These are phyloP conservation scores for Apus apus DNA, from an alignment of 2,113 vertebrate species.

Conservation along the genomic window DNA sequence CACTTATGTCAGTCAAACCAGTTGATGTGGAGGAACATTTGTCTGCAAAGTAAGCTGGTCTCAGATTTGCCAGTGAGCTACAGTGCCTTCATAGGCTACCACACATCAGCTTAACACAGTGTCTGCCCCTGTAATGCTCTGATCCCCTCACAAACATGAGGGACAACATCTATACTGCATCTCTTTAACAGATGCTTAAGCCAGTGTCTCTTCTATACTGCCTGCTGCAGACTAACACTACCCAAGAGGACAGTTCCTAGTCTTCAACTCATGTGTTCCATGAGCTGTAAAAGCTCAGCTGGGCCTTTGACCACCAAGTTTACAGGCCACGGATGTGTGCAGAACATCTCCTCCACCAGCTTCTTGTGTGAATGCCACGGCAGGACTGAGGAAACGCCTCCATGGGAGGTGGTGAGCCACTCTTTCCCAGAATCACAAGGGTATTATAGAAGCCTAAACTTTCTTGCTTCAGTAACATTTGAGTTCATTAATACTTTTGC, in stretches of 20 bases:
- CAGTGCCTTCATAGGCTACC: background rate
- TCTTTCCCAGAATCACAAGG: background rate
- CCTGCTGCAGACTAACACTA: background rate
- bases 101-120: background rate
- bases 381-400: background rate
- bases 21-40: conserved; percentile 33
- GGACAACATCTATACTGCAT: background rate
- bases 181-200: background rate
- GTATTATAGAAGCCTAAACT: background rate
- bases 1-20: conserved; percentile 8
- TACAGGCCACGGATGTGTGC: fast-evolving
- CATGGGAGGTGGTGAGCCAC: background rate
- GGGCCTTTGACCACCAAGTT: background rate
- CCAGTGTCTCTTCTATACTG: background rate
- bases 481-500: background rate
- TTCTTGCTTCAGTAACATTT: background rate
- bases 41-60: background rate
- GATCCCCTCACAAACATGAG: background rate
- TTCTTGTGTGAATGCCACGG: background rate
- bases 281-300: background rate
- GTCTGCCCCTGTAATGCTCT: background rate
- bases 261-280: background rate
- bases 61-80: background rate
- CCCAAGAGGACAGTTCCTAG: background rate
- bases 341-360: background rate